These are phyloP conservation scores for Cerastoderma edule DNA, from an alignment of 2,888 invertebrate species.

Conservation along the genomic window DNA sequence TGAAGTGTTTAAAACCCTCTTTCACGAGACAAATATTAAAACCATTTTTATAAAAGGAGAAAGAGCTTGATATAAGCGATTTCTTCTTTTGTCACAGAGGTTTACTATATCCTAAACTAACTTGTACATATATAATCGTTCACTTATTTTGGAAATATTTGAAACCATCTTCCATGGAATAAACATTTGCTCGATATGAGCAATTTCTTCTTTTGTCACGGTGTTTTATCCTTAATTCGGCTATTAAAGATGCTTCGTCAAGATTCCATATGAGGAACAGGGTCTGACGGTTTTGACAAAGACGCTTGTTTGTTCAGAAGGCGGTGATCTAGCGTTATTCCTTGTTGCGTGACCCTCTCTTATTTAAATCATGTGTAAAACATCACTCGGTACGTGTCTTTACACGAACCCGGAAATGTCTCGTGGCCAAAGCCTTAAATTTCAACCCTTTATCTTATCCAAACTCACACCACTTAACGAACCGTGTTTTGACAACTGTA, in stretches of 20 bases:
- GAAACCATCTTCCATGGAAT: neutral
- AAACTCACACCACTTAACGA: neutral
- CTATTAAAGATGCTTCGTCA: neutral
- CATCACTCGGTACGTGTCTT: neutral
- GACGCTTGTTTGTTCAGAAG: neutral
- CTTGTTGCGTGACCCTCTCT: neutral
- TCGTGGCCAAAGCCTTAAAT: neutral
- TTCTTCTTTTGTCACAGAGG: too few species aligned
- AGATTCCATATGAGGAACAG: neutral
- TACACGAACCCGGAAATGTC: constrained; percentile 16
- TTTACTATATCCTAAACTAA: too few species aligned
- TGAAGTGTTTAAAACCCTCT: too few species aligned
- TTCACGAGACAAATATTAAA: too few species aligned
- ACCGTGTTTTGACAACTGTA: too few species aligned
- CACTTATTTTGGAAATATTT: neutral
- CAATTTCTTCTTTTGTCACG: constrained; percentile 8
- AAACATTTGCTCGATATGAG: constrained; percentile 1
- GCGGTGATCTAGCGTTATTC: neutral
- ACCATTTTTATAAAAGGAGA: too few species aligned
- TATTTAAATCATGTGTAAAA: neutral
- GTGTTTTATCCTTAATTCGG: neutral
- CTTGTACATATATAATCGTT: too few species aligned
- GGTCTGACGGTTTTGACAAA: neutral
- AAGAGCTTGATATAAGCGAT: too few species aligned
- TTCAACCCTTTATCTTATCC: neutral